Conservation (phyloP, 2,797 vertebrate species). For the Sciurus vulgaris region DNA sequence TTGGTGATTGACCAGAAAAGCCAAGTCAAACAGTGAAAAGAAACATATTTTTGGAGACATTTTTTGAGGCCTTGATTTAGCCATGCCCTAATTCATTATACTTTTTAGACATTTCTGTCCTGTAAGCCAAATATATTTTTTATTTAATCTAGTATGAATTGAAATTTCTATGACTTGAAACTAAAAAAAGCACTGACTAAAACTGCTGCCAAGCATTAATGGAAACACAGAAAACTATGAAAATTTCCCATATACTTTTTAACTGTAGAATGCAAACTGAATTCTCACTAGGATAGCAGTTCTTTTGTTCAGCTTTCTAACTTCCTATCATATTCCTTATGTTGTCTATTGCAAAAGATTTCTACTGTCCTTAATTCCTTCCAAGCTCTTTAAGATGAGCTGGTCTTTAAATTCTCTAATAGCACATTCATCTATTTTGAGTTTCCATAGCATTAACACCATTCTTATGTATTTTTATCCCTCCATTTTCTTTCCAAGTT, state of each 20-base stretch:
- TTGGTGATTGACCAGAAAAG: background rate
- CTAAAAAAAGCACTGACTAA: background rate
- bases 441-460: background rate
- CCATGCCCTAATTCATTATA: background rate
- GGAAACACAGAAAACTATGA: background rate
- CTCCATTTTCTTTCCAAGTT: background rate
- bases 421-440: background rate
- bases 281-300: background rate
- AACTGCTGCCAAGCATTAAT: slow-evolving; percentile 12
- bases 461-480: slow-evolving; percentile 27
- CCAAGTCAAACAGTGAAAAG: background rate
- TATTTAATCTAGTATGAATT: background rate
- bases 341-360: background rate
- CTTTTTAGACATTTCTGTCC: background rate
- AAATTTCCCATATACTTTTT: background rate
- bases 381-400: background rate
- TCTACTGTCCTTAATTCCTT: slow-evolving; percentile 34
- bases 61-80: background rate
- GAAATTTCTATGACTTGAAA: background rate
- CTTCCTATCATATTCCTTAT: background rate
- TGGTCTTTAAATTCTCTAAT: slow-evolving; percentile 39
- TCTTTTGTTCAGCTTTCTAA: background rate
- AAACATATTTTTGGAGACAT: slow-evolving; percentile 4
- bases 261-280: background rate
- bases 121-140: background rate